Evolutionary conservation across 2,113 vertebrate genomes (phyloP).

Genomic region (Podarcis muralis): DNA sequence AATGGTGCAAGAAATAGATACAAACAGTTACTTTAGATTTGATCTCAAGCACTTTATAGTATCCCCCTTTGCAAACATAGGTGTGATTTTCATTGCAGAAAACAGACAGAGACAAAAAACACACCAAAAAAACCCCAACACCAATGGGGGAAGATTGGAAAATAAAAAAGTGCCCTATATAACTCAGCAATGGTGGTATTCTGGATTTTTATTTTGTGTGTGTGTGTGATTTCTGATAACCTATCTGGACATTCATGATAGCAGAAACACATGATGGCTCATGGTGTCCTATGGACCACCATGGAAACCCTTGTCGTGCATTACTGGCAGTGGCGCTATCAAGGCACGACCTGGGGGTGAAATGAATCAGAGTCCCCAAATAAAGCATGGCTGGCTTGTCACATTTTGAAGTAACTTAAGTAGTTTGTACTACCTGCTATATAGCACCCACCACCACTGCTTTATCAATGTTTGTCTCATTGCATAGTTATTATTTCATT

Average conservation of each 20-base stretch:
- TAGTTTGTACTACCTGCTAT: too few species aligned
- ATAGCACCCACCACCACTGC: too few species aligned
- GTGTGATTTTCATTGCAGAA: not conserved
- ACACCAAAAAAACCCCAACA: not conserved
- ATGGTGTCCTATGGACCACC: not conserved
- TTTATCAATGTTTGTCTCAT: too few species aligned
- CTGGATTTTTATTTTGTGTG: not conserved
- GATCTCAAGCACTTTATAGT: not conserved
- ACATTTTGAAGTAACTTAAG: too few species aligned
- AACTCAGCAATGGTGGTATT: not conserved
- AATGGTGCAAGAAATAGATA: not conserved
- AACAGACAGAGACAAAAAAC: not conserved
- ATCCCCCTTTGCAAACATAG: not conserved
- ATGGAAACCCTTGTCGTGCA: not conserved
- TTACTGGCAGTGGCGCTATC: not conserved
- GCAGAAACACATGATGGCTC: not conserved
- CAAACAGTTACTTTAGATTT: not conserved
- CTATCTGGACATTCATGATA: not conserved
- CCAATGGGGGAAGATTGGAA: not conserved
- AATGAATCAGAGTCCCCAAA: too few species aligned
- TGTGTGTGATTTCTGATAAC: not conserved
- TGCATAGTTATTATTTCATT: too few species aligned
- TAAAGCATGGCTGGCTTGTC: too few species aligned
- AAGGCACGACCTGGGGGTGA: too few species aligned
- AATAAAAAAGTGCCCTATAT: not conserved